These are phyloP conservation scores for Lampris megalopsis DNA, from an alignment of 2,113 vertebrate species.

Conservation along the genomic window DNA sequence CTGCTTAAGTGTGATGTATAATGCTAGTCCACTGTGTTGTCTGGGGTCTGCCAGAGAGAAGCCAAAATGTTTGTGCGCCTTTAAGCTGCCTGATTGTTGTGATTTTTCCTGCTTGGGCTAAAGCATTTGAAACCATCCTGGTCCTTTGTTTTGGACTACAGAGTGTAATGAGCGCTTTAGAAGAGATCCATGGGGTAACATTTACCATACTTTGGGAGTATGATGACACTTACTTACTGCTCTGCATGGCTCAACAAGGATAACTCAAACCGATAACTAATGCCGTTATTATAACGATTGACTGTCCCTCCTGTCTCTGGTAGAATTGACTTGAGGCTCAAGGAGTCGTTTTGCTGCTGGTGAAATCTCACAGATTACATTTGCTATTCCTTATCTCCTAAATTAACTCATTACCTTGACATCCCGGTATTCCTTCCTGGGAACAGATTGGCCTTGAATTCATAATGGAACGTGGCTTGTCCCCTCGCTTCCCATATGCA, in stretches of 20 bases:
- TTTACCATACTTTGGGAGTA: conserved; percentile 8
- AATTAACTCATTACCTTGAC: conserved; percentile 79
- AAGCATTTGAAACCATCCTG: conserved; percentile 25
- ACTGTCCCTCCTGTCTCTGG: conserved; percentile 14
- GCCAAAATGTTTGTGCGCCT: conserved; percentile 41
- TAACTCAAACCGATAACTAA: conserved; percentile 15
- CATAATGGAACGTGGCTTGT: conserved; percentile 68
- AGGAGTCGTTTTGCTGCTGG: conserved; percentile 62
- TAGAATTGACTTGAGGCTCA: conserved; percentile 24
- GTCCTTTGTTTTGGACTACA: conserved; percentile 33
- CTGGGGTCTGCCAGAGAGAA: conserved; percentile 43
- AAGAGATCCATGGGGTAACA: conserved; percentile 32
- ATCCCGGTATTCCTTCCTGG: conserved; percentile 60
- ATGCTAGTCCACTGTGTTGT: conserved; percentile 50
- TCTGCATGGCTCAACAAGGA: conserved; percentile 9
- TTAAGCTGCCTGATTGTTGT: conserved; percentile 51
- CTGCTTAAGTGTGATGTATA: conserved; percentile 77
- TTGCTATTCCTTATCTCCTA: conserved; percentile 77
- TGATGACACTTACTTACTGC: conserved; percentile 55
- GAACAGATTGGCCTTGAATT: conserved; percentile 69
- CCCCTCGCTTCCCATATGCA: conserved; percentile 41
- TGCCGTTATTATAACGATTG: conserved; percentile 34
- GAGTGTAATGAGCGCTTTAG: conserved; percentile 42
- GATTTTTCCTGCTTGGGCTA: conserved; percentile 35
- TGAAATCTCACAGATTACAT: conserved; percentile 69